Evolutionary conservation across 2,888 invertebrate genomes (phyloP), one percentile per base, ranked within the genome.

Genomic region (Copidosoma aretas): DNA sequence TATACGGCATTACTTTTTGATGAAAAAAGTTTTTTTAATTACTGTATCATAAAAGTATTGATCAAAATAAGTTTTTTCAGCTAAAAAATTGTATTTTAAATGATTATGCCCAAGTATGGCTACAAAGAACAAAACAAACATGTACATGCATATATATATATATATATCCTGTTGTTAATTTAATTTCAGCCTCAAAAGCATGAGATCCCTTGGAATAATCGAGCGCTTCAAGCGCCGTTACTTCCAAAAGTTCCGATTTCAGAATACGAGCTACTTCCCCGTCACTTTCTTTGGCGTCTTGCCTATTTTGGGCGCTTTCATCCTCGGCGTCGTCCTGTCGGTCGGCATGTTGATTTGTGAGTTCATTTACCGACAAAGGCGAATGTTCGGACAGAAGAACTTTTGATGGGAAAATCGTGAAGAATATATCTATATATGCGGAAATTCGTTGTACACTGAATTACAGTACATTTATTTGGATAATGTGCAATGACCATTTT

Each of bases 111-210:
- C n/a, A n/a, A n/a, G n/a, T n/a, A n/a, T n/a, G n/a, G n/a, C n/a
- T n/a, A 49, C 4, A 49, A 5, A 49, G 19, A 5, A 19, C 19
- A 49, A 49, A 4, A 5, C 3, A 49, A 32, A 32, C 32, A 32
- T 32, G 32, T 32, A 32, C 32, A 32, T 32, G 32, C 8, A 32
- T 8, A 5, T 32, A 8, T 32, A 8, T 8, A 5, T 32, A 8
- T 32, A 8, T 8, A 32, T 32, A 5, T 32, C 32, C 32, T 32
- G 4, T 32, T 32, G 8, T 49, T 2, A 49, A n/a, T 52, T 21
- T n/a, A 52, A 41, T 70, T 67, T 60, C 56, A 71, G 71, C 52
- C 54, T 71, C 10, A 71, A 67, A 43, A 58, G 39, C 10, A 59
- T 71, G 15, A 46, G 51, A 5, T 43, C 64, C 22, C 25, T 25